phyloP scores from a whole-genome alignment of 2,113 vertebrate genomes.

The Danionella cerebrum region DNA sequence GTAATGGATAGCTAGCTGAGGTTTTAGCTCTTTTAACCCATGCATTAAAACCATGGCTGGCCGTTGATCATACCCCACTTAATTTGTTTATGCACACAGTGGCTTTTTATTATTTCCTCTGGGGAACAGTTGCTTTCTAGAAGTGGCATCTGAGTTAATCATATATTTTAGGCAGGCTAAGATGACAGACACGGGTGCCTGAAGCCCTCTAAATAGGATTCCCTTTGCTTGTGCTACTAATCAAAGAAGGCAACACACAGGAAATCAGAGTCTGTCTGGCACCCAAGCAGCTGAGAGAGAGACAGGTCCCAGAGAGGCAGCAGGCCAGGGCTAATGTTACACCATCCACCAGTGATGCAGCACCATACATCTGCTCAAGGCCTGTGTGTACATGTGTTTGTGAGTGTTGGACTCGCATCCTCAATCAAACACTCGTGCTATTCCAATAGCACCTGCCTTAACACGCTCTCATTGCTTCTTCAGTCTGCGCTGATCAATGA shows the following conservation, averaged over 20 bases:
- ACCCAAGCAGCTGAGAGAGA: constrained; percentile 18
- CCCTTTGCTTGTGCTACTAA: background rate
- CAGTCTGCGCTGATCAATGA: background rate
- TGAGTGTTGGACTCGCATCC: background rate
- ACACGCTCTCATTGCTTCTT: background rate
- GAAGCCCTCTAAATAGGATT: background rate
- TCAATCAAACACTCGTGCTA: background rate
- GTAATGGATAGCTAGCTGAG: no score
- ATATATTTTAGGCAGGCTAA: background rate
- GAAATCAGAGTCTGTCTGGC: constrained; percentile 6
- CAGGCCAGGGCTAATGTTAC: constrained; percentile 32
- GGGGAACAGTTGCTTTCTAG: background rate
- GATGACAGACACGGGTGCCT: background rate
- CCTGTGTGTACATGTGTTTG: background rate
- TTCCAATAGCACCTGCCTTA: background rate
- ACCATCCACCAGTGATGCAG: constrained; percentile 4
- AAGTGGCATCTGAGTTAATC: background rate
- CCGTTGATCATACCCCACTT: no score
- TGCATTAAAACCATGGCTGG: no score
- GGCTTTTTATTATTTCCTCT: background rate
- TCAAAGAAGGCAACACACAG: constrained; percentile 3
- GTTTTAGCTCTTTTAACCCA: no score
- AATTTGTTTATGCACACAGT: no score
- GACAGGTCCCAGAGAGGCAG: background rate
- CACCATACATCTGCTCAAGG: constrained; percentile 30